These are phyloP conservation scores for Murina feae DNA, from an alignment of 2,113 vertebrate species.

Conservation along the genomic window DNA sequence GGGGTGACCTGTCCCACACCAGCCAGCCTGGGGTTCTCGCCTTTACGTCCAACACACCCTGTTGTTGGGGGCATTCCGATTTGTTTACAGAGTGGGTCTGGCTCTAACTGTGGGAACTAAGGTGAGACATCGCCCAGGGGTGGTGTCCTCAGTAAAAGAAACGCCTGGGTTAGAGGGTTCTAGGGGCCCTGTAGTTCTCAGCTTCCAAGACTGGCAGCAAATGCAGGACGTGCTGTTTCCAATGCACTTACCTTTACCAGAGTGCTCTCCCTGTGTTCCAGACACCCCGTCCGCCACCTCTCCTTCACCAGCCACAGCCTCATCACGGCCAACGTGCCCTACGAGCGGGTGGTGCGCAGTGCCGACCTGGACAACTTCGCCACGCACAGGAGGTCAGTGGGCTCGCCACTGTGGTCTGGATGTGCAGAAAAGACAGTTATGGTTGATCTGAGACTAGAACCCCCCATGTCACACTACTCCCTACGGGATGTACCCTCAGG, in stretches of 20 bases:
- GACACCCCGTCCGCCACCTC: slow-evolving; percentile 91
- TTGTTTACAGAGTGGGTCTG: too few relatives aligned
- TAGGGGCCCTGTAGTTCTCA: background rate
- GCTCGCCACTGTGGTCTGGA: fast-evolving
- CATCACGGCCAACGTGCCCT: slow-evolving; percentile 93
- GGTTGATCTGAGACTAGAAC: background rate
- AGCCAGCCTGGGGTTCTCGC: too few relatives aligned
- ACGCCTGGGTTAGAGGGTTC: fast-evolving
- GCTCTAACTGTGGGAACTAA: background rate
- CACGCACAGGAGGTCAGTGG: slow-evolving; percentile 88
- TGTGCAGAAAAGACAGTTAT: fast-evolving
- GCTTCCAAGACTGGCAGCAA: background rate
- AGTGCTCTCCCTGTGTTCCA: slow-evolving; percentile 65
- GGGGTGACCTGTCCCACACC: background rate
- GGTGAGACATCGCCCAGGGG: background rate
- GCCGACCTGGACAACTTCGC: slow-evolving; percentile 91
- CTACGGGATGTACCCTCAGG: fast-evolving
- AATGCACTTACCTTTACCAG: background rate
- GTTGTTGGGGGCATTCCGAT: background rate
- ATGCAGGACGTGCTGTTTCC: fast-evolving
- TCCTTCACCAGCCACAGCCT: slow-evolving; percentile 88
- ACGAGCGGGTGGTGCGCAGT: slow-evolving; percentile 88
- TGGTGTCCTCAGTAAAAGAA: background rate
- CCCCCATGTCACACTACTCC: fast-evolving
- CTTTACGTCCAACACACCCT: fast-evolving